Conservation (phyloP, 2,888 invertebrate species). For the Tetranychus piercei region DNA sequence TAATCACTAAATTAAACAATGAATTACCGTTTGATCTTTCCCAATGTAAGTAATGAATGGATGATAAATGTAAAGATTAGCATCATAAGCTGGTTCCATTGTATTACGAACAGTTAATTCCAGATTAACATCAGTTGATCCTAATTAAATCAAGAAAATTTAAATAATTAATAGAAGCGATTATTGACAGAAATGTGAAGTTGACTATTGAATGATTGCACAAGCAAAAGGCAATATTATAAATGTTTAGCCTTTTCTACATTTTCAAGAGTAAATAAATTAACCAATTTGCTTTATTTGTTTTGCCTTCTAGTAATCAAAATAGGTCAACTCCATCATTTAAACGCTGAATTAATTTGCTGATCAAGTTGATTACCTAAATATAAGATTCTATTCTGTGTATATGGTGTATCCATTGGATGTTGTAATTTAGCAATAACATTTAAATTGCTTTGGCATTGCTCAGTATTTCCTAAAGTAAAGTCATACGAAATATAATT, state of each 20-base stretch:
- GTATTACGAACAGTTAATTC: constrained; percentile 54
- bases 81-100: constrained; percentile 75
- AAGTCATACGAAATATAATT: too few relatives aligned
- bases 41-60: constrained; percentile 36
- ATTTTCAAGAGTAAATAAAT: not conserved
- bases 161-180: not conserved
- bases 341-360: not conserved
- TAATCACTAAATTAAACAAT: too few relatives aligned
- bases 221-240: not conserved
- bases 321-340: not conserved
- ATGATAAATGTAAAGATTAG: constrained; percentile 59
- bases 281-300: not conserved
- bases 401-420: constrained; percentile 29
- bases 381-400: constrained; percentile 14
- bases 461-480: constrained; percentile 39
- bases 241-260: too few relatives aligned
- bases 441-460: constrained; percentile 62
- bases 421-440: constrained; percentile 43
- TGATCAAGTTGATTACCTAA: constrained; percentile 9
- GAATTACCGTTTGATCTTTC: not conserved
- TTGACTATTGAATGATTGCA: constrained; percentile 30
- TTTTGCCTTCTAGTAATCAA: not conserved
- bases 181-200: constrained; percentile 22
- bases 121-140: constrained; percentile 56
- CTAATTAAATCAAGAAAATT: constrained; percentile 37